Evolutionary conservation across 1,140 invertebrate genomes (phyloP), one percentile per base, ranked within the genome.

Genomic region (Cepaea nemoralis): DNA sequence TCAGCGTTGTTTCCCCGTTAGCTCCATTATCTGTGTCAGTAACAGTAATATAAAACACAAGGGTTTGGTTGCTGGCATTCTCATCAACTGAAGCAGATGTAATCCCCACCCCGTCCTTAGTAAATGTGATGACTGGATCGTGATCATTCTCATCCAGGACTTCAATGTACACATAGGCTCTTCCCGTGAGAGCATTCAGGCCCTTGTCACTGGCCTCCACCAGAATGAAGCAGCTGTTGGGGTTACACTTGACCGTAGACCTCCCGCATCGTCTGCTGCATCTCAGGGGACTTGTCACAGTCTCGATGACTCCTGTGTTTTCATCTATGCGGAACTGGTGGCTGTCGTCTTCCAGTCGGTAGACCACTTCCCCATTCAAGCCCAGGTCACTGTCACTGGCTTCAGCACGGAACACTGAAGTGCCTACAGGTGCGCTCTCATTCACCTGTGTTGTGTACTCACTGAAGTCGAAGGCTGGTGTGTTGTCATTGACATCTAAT

Each of bases 91-190:
- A 97, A 1, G 96, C 97, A 88, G 95, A 95, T 40, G 93, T 94
- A 0, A 95, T 95, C 0, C 94, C 95, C 0, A 86, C 83, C 88
- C 97, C 96, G 90, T 97, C 45, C 5, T 74, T 97, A 14, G 94
- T 94, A 89, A 99, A 98, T 81, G 94, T 94, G 73, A 99, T 98
- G 37, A 95, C 93, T 5, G 97, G 98, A 92, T 97, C 96, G 89
- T 99, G 97, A 93, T 98, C 97, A 91, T 98, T 98, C 83, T 89
- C 91, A 90, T 98, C 97, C 45, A 98, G 92, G 24, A 99, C 92
- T 91, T 97, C 98, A 0, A 99, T 96, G 5, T 96, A 98, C 0
- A 99, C 96, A 91, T 98, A 99, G 33, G 97, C 97, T 59, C 97
- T 93, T 6, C 97, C 97, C 88, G 97, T 95, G 90, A 98, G 96